Evolutionary conservation across 1,140 invertebrate genomes (phyloP).

Genomic region (Temnothorax nylanderi): DNA sequence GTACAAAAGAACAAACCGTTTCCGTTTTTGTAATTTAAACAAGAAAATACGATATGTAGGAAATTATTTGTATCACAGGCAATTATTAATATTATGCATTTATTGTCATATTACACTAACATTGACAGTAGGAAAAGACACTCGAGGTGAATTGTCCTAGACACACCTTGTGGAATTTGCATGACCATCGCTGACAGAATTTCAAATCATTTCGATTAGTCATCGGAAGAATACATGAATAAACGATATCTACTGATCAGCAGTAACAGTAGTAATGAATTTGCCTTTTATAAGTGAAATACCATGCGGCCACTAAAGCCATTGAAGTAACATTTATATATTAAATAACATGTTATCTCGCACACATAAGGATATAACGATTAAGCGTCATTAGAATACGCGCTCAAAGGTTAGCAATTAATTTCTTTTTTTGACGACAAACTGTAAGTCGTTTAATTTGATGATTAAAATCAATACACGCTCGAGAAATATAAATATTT

Average conservation of each 20-base stretch:
- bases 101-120: neutral
- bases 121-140: neutral
- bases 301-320: too few species aligned
- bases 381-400: constrained; percentile 66
- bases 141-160: neutral
- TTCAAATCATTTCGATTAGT: constrained; percentile 29
- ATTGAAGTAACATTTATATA: neutral
- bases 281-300: neutral
- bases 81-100: neutral
- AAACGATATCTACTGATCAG: neutral
- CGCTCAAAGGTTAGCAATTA: constrained; percentile 9
- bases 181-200: constrained; percentile 13
- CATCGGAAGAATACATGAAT: neutral
- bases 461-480: constrained; percentile 14
- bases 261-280: constrained; percentile 2
- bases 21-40: neutral
- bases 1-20: neutral
- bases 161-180: constrained; percentile 17
- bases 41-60: neutral
- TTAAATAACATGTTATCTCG: constrained; percentile 37
- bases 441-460: neutral
- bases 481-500: neutral
- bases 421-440: neutral
- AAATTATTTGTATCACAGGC: neutral
- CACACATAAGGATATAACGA: constrained; percentile 43